Percentiles rank a stretch among this genome's conserved stretches.
These are phyloP conservation scores for Collichthys lucidus DNA, from an alignment of 2,113 vertebrate genomes.

Conservation along the genomic window DNA sequence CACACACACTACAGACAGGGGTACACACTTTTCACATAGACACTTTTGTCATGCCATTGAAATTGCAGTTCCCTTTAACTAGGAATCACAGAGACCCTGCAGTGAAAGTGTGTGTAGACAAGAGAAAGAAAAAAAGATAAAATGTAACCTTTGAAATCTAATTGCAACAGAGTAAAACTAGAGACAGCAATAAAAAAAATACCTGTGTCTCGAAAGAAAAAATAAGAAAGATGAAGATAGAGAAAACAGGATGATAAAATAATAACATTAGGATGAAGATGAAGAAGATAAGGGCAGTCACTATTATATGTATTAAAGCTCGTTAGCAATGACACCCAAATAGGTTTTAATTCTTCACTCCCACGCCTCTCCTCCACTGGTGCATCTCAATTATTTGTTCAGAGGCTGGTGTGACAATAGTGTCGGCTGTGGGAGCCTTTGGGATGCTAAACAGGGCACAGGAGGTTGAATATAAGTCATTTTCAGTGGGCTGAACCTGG, in stretches of 20 bases:
- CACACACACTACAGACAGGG: conserved; percentile 34
- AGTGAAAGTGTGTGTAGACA: conserved; percentile 61
- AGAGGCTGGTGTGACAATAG: conserved; percentile 89
- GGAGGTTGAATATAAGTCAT: conserved; percentile 80
- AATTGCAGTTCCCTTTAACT: conserved; percentile 70
- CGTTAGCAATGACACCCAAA: conserved; percentile 81
- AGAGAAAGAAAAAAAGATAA: conserved; percentile 6
- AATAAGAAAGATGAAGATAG: background rate
- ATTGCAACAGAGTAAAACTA: background rate
- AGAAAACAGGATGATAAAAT: conserved; percentile 49
- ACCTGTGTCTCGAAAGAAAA: background rate
- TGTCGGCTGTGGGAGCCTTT: conserved; percentile 89
- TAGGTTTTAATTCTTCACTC: conserved; percentile 85
- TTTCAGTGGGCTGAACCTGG: conserved; percentile 72
- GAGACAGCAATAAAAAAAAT: background rate
- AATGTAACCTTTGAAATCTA: conserved; percentile 1
- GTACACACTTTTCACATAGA: conserved; percentile 47
- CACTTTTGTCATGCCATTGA: conserved; percentile 39
- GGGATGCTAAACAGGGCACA: conserved; percentile 92
- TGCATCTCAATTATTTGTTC: conserved; percentile 95
- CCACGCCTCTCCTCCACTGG: conserved; percentile 83
- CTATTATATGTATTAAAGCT: conserved; percentile 57
- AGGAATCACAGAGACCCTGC: conserved; percentile 73
- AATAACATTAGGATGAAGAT: conserved; percentile 23
- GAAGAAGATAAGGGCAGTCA: conserved; percentile 35